Evolutionary conservation across 2,888 invertebrate species (phyloP).

Genomic region (Protonemura montana): DNA sequence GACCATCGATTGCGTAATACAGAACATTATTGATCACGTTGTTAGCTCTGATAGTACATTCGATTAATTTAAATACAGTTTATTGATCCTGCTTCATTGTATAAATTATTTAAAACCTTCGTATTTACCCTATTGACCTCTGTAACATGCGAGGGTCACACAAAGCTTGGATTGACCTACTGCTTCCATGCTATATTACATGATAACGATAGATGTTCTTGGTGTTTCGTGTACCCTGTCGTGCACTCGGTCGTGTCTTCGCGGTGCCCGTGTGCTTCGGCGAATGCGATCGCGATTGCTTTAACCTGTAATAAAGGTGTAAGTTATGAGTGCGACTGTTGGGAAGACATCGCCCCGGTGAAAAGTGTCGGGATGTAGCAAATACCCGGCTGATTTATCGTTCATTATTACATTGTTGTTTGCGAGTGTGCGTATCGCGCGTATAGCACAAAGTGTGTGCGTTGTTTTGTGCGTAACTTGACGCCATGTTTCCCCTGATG

Average conservation of each 20-base stretch:
- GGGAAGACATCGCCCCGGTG: neutral
- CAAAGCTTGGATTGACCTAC: neutral
- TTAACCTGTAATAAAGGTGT: conserved; percentile 14
- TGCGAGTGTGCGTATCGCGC: neutral
- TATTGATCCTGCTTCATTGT: conserved; percentile 29
- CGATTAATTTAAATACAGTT: conserved; percentile 20
- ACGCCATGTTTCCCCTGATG: too few relatives aligned
- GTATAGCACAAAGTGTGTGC: neutral
- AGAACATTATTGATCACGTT: neutral
- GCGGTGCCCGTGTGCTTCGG: neutral
- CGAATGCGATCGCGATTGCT: neutral
- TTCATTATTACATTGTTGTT: neutral
- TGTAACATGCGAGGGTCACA: neutral
- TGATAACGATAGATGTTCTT: neutral
- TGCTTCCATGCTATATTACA: neutral
- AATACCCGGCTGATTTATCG: neutral
- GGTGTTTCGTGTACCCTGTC: neutral
- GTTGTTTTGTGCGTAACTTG: neutral
- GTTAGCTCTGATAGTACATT: neutral
- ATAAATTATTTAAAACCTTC: conserved; percentile 12
- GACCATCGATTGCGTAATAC: neutral
- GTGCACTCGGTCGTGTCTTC: neutral
- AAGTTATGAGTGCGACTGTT: conserved; percentile 3
- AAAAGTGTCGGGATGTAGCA: neutral
- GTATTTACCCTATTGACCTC: conserved; percentile 12